phyloP scores from a whole-genome alignment of 1,140 invertebrate species.

The Phenacoccus solenopsis region DNA sequence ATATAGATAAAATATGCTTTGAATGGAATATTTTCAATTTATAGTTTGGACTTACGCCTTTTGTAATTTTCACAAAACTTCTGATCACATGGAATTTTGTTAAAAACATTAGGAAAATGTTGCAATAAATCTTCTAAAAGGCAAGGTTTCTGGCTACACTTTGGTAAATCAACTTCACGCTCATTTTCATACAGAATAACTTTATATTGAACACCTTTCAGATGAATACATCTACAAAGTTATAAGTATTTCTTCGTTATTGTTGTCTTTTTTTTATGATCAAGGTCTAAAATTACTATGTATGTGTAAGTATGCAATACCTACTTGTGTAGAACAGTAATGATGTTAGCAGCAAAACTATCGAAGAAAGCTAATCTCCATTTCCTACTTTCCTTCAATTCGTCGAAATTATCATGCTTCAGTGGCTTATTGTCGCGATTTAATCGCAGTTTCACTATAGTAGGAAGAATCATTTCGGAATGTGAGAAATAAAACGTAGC shows the following conservation, averaged over 20 bases:
- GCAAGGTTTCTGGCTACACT: background rate
- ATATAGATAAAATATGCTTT: too few relatives aligned
- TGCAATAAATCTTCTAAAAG: background rate
- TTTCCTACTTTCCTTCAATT: conserved; percentile 38
- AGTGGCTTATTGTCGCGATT: conserved; percentile 48
- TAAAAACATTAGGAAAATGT: background rate
- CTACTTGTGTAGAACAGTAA: conserved; percentile 58
- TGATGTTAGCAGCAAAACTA: conserved; percentile 65
- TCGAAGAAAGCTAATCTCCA: conserved; percentile 58
- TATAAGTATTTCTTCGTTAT: too few relatives aligned
- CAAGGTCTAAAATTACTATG: too few relatives aligned
- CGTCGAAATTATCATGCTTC: conserved; percentile 51
- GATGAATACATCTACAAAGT: background rate
- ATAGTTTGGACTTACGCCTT: background rate
- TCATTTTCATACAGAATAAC: background rate
- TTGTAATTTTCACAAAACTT: background rate
- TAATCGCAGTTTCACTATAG: conserved; percentile 53
- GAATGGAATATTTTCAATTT: too few relatives aligned
- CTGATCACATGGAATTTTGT: background rate
- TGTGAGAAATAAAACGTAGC: conserved; percentile 55
- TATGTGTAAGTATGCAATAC: too few relatives aligned
- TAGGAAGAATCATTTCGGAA: conserved; percentile 45
- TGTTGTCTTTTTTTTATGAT: too few relatives aligned
- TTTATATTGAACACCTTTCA: background rate
- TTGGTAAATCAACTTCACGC: background rate